Base-by-base conservation (phyloP, 1,140 invertebrate genomes). In the Diplogasteroides magnus region DNA sequence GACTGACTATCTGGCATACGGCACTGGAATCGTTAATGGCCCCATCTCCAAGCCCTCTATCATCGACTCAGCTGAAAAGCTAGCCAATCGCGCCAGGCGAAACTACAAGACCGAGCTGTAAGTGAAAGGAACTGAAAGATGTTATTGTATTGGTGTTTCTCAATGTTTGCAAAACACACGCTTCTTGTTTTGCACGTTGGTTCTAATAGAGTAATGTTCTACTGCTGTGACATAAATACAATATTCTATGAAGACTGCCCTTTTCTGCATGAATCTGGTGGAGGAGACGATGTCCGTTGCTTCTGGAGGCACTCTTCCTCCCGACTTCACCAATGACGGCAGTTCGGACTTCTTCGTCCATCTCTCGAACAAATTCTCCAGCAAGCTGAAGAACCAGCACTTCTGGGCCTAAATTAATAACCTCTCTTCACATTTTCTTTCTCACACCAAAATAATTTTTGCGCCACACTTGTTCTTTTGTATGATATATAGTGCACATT, bases 41-140 rank as follows among this genome's bases (percentile, higher is more conserved):
- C 23, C 23, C 19, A 69, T 62, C 19, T 31, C 63, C 11, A 26
- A 29, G 11, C 68, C 68, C 0, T 2, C 13, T 23, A 0, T 27
- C 2, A 64, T 69, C 67, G 28, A 64, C 67, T 28, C 63, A 13
- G 68, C 68, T 32, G 32, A 31, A 6, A 31, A 69, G 6, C 37
- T 69, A 3, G 27, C 66, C 67, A 69, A 69, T 23, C 27, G 68
- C 13, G 68, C 66, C 14, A 32, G 68, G 31, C 69, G 68, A n/a
- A 69, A 70, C 65, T 69, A 29, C 15, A 68, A 68, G 25, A 28
- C n/a, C 6, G 28, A 29, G 13, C 65, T 31, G 64, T 67, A 1
- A 64, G 0, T 60, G 37, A 48, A 48, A 48, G 37, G 6, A 1
- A 64, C 0, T 60, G 37, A 48, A 48, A 48, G 37, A 11, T 48